Base-by-base conservation (phyloP, 2,797 vertebrate genomes). In the Scyliorhinus canicula region DNA sequence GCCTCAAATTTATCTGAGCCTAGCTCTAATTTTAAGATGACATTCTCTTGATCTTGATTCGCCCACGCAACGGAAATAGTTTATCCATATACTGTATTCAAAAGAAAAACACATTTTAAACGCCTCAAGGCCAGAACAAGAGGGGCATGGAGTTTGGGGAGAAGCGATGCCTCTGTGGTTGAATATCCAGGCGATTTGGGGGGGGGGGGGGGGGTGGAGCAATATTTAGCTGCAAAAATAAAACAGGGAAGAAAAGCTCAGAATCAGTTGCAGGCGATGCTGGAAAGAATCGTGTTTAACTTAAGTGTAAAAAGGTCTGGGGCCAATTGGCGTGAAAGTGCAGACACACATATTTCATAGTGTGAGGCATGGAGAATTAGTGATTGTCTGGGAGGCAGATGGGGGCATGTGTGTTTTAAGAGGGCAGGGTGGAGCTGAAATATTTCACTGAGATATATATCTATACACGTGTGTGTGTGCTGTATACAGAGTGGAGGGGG, bases 331-430 rank as follows among this genome's bases (percentile, higher is more conserved):
- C 55, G 12, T 90, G 14, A n/a, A 95, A 96, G 95, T 95, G 91
- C 95, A 96, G 96, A 95, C n/a, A 95, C 95, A 95, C 95, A 95
- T 96, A 95, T 95, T 95, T 97, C 96, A 97, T 97, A 97, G 96
- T 96, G 95, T 96, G 95, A 96, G 95, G 96, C 96, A 96, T 95
- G 95, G 96, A 96, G 97, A 95, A 96, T 96, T 97, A 97, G 97
- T 97, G 96, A 97, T 97, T 97, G 97, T 97, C 97, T 96, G 96
- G 96, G 8, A 95, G 96, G 95, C 95, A 95, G 95, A 95, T 96
- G 96, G 96, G 96, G 95, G 95, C 96, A 96, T 96, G 96, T 96
- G 21, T 65, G 95, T 96, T 96, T 90, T 63, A 21, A 35, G 88
- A 91, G 21, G 65, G 88, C 35, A 19, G 2, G 21, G 88, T 19